Evolutionary conservation across 2,113 vertebrate genomes (phyloP).

Genomic region (Lophotis ruficrista): DNA sequence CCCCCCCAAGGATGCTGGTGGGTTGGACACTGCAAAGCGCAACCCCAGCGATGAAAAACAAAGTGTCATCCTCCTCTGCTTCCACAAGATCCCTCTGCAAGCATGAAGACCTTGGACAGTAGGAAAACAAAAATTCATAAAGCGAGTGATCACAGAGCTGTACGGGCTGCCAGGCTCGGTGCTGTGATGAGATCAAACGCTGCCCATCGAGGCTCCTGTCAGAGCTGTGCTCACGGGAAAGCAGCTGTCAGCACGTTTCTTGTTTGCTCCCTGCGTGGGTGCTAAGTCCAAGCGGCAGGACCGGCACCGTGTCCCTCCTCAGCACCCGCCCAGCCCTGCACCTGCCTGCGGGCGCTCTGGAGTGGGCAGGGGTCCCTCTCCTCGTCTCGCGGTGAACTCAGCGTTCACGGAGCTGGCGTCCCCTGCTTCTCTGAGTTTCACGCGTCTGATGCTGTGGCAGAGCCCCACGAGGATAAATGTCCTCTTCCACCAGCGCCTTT

Average conservation of each 20-base stretch:
- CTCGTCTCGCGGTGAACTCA: background rate
- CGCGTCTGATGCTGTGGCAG: rapidly evolving
- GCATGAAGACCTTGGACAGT: background rate
- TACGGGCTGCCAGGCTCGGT: background rate
- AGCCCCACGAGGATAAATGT: rapidly evolving
- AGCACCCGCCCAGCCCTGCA: background rate
- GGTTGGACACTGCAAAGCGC: background rate
- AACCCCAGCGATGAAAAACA: background rate
- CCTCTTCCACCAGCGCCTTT: background rate
- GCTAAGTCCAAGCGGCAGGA: background rate
- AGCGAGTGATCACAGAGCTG: background rate
- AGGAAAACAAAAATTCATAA: background rate
- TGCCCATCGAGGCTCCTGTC: background rate
- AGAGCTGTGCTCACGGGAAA: background rate
- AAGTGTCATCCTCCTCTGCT: background rate
- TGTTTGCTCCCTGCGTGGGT: background rate
- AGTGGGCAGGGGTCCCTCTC: background rate
- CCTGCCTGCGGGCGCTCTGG: rapidly evolving
- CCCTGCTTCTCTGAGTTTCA: too few relatives aligned
- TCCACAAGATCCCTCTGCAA: background rate
- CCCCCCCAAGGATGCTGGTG: rapidly evolving
- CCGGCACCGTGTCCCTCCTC: rapidly evolving
- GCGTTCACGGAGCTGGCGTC: background rate
- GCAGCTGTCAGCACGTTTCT: background rate
- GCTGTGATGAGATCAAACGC: background rate